Conservation (phyloP, 2,113 vertebrate genomes). For the Cyanistes caeruleus region DNA sequence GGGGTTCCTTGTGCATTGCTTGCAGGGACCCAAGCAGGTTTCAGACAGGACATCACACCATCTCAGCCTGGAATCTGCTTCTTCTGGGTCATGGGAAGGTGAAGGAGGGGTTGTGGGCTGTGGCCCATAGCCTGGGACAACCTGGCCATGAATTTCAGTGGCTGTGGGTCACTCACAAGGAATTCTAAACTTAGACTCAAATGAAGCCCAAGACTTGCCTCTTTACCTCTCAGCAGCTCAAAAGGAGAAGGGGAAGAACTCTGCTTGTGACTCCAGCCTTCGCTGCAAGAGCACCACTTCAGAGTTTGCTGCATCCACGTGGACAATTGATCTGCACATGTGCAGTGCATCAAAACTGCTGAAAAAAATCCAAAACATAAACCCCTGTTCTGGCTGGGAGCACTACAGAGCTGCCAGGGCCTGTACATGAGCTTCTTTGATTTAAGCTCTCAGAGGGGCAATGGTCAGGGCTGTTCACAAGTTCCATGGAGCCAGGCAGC, state of each 20-base stretch:
- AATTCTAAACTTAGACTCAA: background rate
- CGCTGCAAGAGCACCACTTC: background rate
- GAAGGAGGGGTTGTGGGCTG: background rate
- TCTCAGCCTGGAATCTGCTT: constrained; percentile 25
- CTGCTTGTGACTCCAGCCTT: background rate
- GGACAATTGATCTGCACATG: background rate
- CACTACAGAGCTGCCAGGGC: background rate
- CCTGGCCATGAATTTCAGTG: background rate
- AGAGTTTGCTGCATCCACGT: background rate
- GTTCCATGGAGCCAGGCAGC: background rate
- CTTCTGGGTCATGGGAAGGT: background rate
- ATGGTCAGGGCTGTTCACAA: background rate
- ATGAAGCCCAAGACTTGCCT: background rate
- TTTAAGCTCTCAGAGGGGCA: rapidly evolving
- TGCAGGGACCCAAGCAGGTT: background rate
- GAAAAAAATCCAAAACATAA: background rate
- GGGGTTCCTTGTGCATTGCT: background rate
- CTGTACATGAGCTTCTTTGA: background rate
- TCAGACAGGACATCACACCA: background rate
- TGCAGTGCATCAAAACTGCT: background rate
- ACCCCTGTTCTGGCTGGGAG: background rate
- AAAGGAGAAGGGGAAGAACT: background rate
- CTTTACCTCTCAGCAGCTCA: background rate
- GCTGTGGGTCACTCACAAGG: background rate
- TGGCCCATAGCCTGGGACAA: background rate